phyloP scores from a whole-genome alignment of 2,113 vertebrate species.

The Bungarus multicinctus region DNA sequence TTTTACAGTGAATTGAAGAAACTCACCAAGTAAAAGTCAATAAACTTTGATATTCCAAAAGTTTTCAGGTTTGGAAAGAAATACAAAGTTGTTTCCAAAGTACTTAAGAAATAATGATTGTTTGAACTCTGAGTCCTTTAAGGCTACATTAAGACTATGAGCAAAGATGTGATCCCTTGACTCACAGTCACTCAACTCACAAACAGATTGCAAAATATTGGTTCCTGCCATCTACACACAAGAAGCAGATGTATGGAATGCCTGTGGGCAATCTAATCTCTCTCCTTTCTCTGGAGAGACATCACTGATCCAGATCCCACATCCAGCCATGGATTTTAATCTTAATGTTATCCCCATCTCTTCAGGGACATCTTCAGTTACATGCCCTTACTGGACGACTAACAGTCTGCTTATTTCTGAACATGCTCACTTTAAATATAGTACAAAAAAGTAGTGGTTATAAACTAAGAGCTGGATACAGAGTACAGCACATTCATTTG shows the following conservation, averaged over 20 bases:
- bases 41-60: too few relatives aligned
- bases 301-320: not conserved
- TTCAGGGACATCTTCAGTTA: not conserved
- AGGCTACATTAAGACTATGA: not conserved
- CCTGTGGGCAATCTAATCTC: not conserved
- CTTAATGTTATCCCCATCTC: not conserved
- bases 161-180: not conserved
- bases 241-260: not conserved
- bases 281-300: not conserved
- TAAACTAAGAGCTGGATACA: not conserved
- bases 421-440: not conserved
- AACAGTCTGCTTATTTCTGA: not conserved
- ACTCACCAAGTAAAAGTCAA: too few relatives aligned
- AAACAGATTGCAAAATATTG: not conserved
- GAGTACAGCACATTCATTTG: not conserved
- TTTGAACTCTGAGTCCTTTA: not conserved
- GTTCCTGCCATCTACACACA: not conserved
- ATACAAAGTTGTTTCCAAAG: not conserved
- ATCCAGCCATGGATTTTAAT: not conserved
- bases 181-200: not conserved
- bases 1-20: too few relatives aligned
- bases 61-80: too few relatives aligned
- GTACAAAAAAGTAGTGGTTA: not conserved
- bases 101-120: not conserved
- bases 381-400: too few relatives aligned